Evolutionary conservation across 2,113 vertebrate genomes (phyloP).

Genomic region (Rhagologus leucostigma): DNA sequence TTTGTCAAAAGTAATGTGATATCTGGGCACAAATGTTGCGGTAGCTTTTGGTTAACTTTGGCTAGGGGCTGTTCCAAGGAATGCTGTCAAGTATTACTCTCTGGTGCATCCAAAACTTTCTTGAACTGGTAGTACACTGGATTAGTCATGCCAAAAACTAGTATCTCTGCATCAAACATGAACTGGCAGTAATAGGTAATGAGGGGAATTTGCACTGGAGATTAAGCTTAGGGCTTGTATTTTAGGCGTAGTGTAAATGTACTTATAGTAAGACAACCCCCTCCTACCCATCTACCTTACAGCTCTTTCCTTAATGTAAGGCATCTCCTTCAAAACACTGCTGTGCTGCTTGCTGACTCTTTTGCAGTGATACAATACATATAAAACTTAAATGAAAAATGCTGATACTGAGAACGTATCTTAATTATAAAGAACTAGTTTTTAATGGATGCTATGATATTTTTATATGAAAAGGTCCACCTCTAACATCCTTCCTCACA

Average conservation of each 20-base stretch:
- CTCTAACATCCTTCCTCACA: background rate
- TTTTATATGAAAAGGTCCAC: background rate
- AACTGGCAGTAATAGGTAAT: background rate
- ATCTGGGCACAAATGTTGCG: background rate
- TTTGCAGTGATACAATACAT: background rate
- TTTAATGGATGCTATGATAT: background rate
- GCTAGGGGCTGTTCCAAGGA: background rate
- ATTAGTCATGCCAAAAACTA: background rate
- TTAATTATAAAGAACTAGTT: background rate
- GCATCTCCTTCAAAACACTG: background rate
- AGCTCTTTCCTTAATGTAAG: background rate
- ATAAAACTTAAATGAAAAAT: background rate
- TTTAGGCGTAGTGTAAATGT: background rate
- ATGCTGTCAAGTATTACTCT: background rate
- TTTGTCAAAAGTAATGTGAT: background rate
- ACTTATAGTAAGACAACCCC: background rate
- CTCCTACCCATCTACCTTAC: background rate
- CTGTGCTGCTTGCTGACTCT: background rate
- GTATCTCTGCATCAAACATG: background rate
- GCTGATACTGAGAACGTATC: fast-evolving
- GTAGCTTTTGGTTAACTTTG: background rate
- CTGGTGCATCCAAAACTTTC: background rate
- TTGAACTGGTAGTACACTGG: background rate
- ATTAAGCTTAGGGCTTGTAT: background rate
- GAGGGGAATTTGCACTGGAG: background rate